Base-by-base conservation (phyloP, 1,140 invertebrate species). In the Arion vulgaris region DNA sequence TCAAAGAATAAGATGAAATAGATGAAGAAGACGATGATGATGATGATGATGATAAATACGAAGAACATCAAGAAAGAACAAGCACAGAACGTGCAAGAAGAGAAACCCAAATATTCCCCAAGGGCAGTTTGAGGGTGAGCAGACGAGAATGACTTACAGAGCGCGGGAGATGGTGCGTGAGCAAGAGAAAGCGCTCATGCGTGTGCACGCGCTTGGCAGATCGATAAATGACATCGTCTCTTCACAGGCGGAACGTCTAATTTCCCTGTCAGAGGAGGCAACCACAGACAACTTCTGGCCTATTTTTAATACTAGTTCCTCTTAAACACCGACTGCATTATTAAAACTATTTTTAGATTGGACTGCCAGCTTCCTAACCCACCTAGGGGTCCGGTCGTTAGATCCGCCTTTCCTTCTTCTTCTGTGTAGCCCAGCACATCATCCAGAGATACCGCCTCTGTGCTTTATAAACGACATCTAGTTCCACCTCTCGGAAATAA, bases 81-180 rank as follows among this genome's bases (percentile, higher is more conserved):
- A 5, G 41, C 26, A 26, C 1, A 11, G n/a, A 51, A 41, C 7
- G 38, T 32, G n/a, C 36, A 74, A 28, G 28, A 66, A 7, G 28
- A 57, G 23, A 32, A 72, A 15, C 71, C 23, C 4, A 26, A 39
- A 19, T 11, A n/a, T 32, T 45, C 71, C 71, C 71, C 38, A 45
- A 28, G 71, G 71, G 36, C 17, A 39, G 26, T 1, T 26, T 36
- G 69, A 11, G 71, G 36, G 36, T 45, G 71, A 72, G 71, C 71
- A 45, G 71, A 72, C 38, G 41, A 72, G 71, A 72, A 39, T 45
- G 71, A 45, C 71, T 72, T 72, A 41, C 71, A 26, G 71, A 72
- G 23, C 39, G 38, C 71, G 71, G 71, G 71, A 72, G 36, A 72
- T 72, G 71, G 71, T 26, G 71, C 71, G 71, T 72, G 71, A 72